Evolutionary conservation across 2,797 vertebrate genomes (phyloP).

Genomic region (Lates japonicus): DNA sequence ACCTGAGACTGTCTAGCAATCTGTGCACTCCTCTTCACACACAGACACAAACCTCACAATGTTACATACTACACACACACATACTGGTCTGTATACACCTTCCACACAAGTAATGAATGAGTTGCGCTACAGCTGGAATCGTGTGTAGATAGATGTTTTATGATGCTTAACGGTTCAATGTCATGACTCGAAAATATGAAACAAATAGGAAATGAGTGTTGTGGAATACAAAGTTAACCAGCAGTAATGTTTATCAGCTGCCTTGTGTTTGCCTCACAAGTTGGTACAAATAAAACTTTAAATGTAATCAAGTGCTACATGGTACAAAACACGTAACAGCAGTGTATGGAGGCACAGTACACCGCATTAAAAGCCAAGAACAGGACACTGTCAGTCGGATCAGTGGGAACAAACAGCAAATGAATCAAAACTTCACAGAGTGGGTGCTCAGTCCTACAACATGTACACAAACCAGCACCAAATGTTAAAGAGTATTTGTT

Average conservation of each 20-base stretch:
- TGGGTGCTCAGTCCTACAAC: slow-evolving; percentile 24
- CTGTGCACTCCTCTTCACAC: neutral
- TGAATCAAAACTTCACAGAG: slow-evolving; percentile 63
- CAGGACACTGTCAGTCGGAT: slow-evolving; percentile 35
- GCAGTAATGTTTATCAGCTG: slow-evolving; percentile 77
- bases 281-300: slow-evolving; percentile 66
- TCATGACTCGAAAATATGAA: slow-evolving; percentile 44
- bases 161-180: slow-evolving; percentile 36
- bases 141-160: slow-evolving; percentile 40
- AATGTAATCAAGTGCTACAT: slow-evolving; percentile 66
- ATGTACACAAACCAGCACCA: slow-evolving; percentile 53
- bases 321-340: slow-evolving; percentile 42
- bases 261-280: slow-evolving; percentile 74
- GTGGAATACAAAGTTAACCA: slow-evolving; percentile 48
- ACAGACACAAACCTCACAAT: neutral
- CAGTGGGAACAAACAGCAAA: slow-evolving; percentile 50
- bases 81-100: neutral
- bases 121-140: slow-evolving; percentile 14
- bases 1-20: neutral
- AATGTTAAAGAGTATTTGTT: slow-evolving; percentile 31
- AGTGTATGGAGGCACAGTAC: slow-evolving; percentile 13
- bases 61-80: neutral
- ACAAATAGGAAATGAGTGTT: slow-evolving; percentile 55
- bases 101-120: slow-evolving; percentile 8
- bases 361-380: slow-evolving; percentile 37